Base-by-base conservation (phyloP, 2,797 vertebrate species). In the Hapalemur alaotrensis region DNA sequence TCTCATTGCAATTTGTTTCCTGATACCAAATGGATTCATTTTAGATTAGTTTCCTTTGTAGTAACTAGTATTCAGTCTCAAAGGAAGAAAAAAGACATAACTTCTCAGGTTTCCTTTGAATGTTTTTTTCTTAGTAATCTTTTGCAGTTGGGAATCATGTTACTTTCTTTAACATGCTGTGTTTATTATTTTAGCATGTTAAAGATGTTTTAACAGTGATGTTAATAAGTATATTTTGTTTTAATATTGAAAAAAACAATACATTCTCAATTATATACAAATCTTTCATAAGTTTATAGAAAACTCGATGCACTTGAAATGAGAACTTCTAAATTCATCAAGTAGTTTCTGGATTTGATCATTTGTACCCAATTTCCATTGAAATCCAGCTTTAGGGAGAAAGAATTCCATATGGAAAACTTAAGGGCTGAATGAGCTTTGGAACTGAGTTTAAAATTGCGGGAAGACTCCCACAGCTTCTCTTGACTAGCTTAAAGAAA, bases 351-450 rank as follows among this genome's bases (percentile, higher is more conserved):
- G 52, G 73, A 89, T 89, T 86, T 89, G 63, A 84, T 93, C 75
- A 95, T 92, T 86, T 95, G 17, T 72, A 80, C 13, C 13, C 70
- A 61, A 81, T 84, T 95, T 94, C 50, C 76, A 84, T 4, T 81
- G 70, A 83, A 95, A 88, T 87, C 30, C 35, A 87, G 59, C 30
- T 38, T 81, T 75, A 72, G 69, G 23, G 4, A 96, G 13, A 59
- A 87, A 80, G 48, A 89, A 92, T 85, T 88, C 17, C 84, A 90
- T 9, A 94, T 32, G 41, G 83, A 96, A 93, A 95, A 85, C 2
- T 85, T 50, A 93, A 84, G 38, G 54, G 50, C 48, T 81, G 59
- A 95, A 79, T 85, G 59, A 82, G 57, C 52, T 90, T 57, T 90
- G 80, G 78, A 93, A 89, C 0, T 61, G 23, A 86, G 41, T 90